phyloP scores from a whole-genome alignment of 1,140 invertebrate species.

The Musca domestica region DNA sequence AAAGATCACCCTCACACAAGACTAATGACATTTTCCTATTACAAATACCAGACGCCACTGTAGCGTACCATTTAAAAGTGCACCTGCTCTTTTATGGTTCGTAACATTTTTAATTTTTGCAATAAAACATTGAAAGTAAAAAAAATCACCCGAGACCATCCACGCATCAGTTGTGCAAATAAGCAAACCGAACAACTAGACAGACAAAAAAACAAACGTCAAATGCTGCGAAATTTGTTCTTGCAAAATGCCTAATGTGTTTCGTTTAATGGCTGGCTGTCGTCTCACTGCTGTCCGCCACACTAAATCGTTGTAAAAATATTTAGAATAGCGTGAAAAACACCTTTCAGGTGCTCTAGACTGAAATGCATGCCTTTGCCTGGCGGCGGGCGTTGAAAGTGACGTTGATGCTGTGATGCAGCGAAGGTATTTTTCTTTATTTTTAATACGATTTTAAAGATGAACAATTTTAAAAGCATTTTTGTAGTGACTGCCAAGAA shows the following conservation, averaged over 20 bases:
- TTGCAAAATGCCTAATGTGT: constrained; percentile 10
- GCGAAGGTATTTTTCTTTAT: background rate
- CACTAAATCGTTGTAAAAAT: background rate
- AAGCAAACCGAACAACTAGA: background rate
- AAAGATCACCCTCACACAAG: too few relatives aligned
- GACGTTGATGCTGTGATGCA: too few relatives aligned
- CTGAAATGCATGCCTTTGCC: constrained; percentile 3
- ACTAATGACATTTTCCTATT: too few relatives aligned
- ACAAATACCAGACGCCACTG: too few relatives aligned
- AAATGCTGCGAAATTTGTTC: background rate
- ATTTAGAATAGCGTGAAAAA: constrained; percentile 21
- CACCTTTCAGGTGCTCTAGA: constrained; percentile 21
- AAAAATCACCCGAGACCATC: too few relatives aligned
- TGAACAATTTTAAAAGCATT: constrained; percentile 17
- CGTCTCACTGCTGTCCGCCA: too few relatives aligned
- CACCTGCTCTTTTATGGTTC: too few relatives aligned
- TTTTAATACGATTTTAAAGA: constrained; percentile 1
- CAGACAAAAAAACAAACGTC: background rate
- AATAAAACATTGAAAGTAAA: too few relatives aligned
- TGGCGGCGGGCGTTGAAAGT: too few relatives aligned
- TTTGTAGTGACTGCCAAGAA: constrained; percentile 10
- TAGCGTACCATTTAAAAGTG: too few relatives aligned
- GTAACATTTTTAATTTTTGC: too few relatives aligned
- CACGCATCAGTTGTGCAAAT: constrained; percentile 8
- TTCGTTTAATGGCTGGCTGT: constrained; percentile 1